A percentile compares a stretch with the other conserved stretches of the same genome.
Evolutionary conservation across 2,888 invertebrate genomes (phyloP).

Genomic region (Ctena decussata): DNA sequence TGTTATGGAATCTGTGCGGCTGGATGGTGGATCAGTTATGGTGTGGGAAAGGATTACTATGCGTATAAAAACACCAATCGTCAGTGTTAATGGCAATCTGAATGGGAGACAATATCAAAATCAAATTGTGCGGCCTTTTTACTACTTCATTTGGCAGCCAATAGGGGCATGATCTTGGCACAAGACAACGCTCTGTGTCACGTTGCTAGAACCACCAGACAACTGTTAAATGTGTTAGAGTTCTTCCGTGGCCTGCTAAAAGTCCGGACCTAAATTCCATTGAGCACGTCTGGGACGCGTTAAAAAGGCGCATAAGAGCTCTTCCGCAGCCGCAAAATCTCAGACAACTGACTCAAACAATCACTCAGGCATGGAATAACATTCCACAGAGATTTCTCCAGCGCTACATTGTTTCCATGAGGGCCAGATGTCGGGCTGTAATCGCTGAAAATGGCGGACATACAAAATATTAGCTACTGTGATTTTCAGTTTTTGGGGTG

Average conservation of each 20-base stretch:
- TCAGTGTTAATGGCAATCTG: too few relatives aligned
- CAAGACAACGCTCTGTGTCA: constrained; percentile 45
- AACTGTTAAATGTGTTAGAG: constrained; percentile 13
- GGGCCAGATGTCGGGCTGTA: too few relatives aligned
- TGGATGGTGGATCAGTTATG: constrained; percentile 34
- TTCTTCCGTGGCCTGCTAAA: constrained; percentile 30
- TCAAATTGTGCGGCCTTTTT: constrained; percentile 14
- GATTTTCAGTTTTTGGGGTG: too few relatives aligned
- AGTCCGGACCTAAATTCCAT: constrained; percentile 32
- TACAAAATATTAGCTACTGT: too few relatives aligned
- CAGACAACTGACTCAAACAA: background rate
- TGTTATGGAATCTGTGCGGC: too few relatives aligned
- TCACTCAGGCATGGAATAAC: background rate
- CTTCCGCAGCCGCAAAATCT: constrained; percentile 13
- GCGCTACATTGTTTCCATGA: too few relatives aligned
- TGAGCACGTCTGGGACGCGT: constrained; percentile 31
- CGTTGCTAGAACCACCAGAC: constrained; percentile 14
- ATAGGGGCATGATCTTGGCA: too few relatives aligned
- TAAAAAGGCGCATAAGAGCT: too few relatives aligned
- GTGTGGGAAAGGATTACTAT: constrained; percentile 31
- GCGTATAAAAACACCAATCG: constrained; percentile 19
- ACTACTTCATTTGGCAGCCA: constrained; percentile 1
- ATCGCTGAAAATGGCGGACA: too few relatives aligned
- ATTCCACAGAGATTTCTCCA: too few relatives aligned
- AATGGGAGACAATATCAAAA: constrained; percentile 16